These are phyloP conservation scores for Platichthys stellatus DNA, from an alignment of 2,113 vertebrate species.

Conservation along the genomic window DNA sequence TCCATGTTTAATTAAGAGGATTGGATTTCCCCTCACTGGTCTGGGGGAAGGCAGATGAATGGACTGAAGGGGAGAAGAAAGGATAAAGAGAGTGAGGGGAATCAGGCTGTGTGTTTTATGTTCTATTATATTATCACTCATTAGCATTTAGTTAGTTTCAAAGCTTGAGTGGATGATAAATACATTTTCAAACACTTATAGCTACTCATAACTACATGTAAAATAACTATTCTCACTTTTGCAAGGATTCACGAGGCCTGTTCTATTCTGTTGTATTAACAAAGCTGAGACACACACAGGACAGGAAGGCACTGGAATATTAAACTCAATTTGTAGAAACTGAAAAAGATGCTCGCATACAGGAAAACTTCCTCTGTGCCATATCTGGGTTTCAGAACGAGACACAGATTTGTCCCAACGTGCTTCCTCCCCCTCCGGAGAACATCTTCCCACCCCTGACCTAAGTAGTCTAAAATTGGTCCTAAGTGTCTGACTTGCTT, in stretches of 20 bases:
- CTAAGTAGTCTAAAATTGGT: neutral
- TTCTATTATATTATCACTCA: neutral
- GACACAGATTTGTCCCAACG: neutral
- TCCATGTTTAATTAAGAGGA: slow-evolving; percentile 82
- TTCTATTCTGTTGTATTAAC: too few relatives aligned
- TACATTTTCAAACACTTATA: neutral
- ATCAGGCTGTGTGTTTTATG: neutral
- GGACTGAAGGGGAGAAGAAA: slow-evolving; percentile 22
- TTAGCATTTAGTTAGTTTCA: too few relatives aligned
- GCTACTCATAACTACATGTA: neutral
- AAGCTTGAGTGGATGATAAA: neutral
- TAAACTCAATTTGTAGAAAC: slow-evolving; percentile 14
- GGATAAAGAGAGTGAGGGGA: neutral
- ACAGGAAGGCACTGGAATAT: neutral
- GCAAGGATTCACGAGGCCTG: too few relatives aligned
- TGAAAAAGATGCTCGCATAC: neutral
- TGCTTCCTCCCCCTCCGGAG: slow-evolving; percentile 4
- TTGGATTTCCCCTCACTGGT: slow-evolving; percentile 68
- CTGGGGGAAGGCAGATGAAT: slow-evolving; percentile 41
- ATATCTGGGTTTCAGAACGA: neutral
- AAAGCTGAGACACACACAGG: neutral
- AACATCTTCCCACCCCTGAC: slow-evolving; percentile 11
- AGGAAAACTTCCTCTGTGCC: neutral
- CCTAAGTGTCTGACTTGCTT: slow-evolving; percentile 38
- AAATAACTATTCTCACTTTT: neutral